These are phyloP conservation scores for Pempheris klunzingeri DNA, from an alignment of 2,797 vertebrate genomes.

Conservation along the genomic window DNA sequence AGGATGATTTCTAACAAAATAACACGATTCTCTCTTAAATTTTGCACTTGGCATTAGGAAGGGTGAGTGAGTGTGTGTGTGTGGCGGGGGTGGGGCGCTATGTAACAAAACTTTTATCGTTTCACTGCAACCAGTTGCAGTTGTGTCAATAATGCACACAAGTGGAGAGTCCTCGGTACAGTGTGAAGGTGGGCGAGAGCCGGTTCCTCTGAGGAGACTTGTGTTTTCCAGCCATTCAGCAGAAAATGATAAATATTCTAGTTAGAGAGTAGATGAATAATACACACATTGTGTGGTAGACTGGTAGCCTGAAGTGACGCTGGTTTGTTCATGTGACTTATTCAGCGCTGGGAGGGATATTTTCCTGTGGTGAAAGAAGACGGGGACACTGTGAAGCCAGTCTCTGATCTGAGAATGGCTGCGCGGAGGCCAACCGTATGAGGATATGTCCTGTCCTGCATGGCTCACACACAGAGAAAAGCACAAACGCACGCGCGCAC, in stretches of 20 bases:
- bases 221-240: constrained; percentile 66
- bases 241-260: constrained; percentile 65
- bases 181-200: constrained; percentile 46
- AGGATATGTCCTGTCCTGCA: constrained; percentile 55
- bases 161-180: constrained; percentile 56
- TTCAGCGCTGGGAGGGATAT: constrained; percentile 55
- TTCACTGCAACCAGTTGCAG: constrained; percentile 83
- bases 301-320: constrained; percentile 49
- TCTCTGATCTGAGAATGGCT: constrained; percentile 52
- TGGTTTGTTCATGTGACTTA: constrained; percentile 69
- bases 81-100: constrained; percentile 29
- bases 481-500: constrained; percentile 26
- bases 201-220: constrained; percentile 47
- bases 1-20: constrained; percentile 57
- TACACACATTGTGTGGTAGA: constrained; percentile 62
- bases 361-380: constrained; percentile 61
- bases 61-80: constrained; percentile 20
- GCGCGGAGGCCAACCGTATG: constrained; percentile 42
- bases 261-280: constrained; percentile 62
- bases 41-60: constrained; percentile 54
- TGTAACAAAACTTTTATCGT: constrained; percentile 52
- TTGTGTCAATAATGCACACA: constrained; percentile 69
- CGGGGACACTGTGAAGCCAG: constrained; percentile 45
- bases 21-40: constrained; percentile 52
- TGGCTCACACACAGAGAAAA: constrained; percentile 42